Evolutionary conservation across 2,113 vertebrate genomes (phyloP).

Genomic region (Brachyistius frenatus): DNA sequence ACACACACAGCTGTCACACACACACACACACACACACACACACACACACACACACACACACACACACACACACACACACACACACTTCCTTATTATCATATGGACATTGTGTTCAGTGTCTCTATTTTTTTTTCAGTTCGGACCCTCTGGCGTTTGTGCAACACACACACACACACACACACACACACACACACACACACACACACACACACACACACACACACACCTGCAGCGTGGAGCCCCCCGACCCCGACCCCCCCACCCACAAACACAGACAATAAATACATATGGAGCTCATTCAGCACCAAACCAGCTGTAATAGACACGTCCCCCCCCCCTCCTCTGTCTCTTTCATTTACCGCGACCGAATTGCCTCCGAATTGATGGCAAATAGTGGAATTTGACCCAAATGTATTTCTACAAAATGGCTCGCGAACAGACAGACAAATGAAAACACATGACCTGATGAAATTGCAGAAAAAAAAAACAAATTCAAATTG

Average conservation of each 20-base stretch:
- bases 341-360: constrained; percentile 72
- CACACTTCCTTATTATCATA: constrained; percentile 26
- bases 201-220: constrained; percentile 15
- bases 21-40: constrained; percentile 21
- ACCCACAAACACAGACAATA: constrained; percentile 41
- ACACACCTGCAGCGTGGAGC: not conserved
- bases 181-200: constrained; percentile 28
- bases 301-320: constrained; percentile 69
- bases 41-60: constrained; percentile 11
- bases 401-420: constrained; percentile 67
- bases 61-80: constrained; percentile 21
- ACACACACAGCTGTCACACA: constrained; percentile 50
- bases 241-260: not conserved
- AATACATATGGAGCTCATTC: constrained; percentile 74
- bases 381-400: constrained; percentile 74
- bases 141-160: constrained; percentile 27
- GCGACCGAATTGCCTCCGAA: constrained; percentile 67
- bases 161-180: constrained; percentile 2
- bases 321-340: constrained; percentile 56
- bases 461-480: constrained; percentile 61
- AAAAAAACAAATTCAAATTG: constrained; percentile 44
- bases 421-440: constrained; percentile 53
- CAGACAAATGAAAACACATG: constrained; percentile 70
- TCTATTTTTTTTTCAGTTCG: constrained; percentile 18
- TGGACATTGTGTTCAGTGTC: constrained; percentile 29